Evolutionary conservation across 2,113 vertebrate species (phyloP).

Genomic region (Bubo blakistoni): DNA sequence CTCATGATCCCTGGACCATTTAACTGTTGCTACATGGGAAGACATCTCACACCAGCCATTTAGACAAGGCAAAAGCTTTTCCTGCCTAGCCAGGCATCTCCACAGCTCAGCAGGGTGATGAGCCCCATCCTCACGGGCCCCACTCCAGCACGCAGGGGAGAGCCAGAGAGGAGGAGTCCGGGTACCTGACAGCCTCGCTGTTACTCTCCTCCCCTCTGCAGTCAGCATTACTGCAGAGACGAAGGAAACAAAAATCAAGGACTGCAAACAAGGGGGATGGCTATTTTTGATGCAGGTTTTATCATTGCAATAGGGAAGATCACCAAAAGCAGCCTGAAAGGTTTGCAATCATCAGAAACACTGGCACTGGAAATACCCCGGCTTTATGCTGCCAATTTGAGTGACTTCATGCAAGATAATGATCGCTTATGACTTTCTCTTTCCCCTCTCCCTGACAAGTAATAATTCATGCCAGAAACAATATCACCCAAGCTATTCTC

Average conservation of each 20-base stretch:
- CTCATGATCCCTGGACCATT: not conserved
- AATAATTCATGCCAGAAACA: slow-evolving; percentile 11
- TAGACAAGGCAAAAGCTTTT: not conserved
- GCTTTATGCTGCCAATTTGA: not conserved
- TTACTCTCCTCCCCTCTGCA: not conserved
- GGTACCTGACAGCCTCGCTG: not conserved
- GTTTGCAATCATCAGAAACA: not conserved
- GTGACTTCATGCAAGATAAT: not conserved
- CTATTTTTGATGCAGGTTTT: not conserved
- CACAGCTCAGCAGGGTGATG: not conserved
- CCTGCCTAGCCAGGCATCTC: not conserved
- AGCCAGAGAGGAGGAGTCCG: not conserved
- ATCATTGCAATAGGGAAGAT: not conserved
- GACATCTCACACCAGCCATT: not conserved
- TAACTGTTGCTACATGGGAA: not conserved
- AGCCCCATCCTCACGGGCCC: not conserved
- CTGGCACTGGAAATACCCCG: not conserved
- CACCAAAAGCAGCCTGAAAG: not conserved
- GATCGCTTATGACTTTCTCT: not conserved
- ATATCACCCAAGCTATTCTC: not conserved
- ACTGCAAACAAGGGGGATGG: not conserved
- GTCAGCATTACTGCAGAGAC: not conserved
- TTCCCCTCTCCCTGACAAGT: not conserved
- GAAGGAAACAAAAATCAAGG: not conserved
- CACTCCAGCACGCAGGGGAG: not conserved